phyloP scores from a whole-genome alignment of 2,888 invertebrate genomes.

The Podotricha telesiphe region DNA sequence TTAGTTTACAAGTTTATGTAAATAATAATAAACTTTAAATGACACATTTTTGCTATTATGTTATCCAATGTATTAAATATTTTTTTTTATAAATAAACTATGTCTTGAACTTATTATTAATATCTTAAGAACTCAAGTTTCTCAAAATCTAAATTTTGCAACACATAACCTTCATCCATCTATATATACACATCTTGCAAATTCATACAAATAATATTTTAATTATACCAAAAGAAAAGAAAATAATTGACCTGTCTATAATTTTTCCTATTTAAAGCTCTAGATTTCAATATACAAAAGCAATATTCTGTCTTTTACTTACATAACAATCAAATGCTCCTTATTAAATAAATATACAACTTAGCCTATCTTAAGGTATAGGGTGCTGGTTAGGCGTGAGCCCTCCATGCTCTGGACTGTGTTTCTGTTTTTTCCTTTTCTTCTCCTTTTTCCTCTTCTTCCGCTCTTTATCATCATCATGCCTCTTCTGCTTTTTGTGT shows the following conservation, averaged over 20 bases:
- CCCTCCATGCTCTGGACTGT: constrained; percentile 93
- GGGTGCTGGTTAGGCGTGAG: constrained; percentile 80
- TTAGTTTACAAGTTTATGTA: no score
- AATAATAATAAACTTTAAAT: no score
- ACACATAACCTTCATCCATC: background rate
- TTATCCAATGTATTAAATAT: no score
- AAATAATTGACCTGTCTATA: background rate
- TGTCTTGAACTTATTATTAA: no score
- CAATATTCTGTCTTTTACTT: background rate
- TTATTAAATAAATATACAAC: background rate
- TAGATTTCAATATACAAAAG: background rate
- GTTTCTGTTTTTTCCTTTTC: constrained; percentile 96
- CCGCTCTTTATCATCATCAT: constrained; percentile 96
- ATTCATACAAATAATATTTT: background rate
- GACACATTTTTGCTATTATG: no score
- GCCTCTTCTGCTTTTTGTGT: constrained; percentile 96
- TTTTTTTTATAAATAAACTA: no score
- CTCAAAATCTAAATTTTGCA: background rate
- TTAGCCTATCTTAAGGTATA: constrained; percentile 54
- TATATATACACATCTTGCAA: background rate
- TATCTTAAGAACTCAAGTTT: no score
- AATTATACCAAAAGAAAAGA: no score
- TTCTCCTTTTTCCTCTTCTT: constrained; percentile 98
- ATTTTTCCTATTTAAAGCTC: background rate
- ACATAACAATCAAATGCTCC: constrained; percentile 24